A percentile compares a stretch with the other conserved stretches of the same genome.
phyloP scores from a whole-genome alignment of 2,113 vertebrate species.

The Sminthopsis crassicaudata region DNA sequence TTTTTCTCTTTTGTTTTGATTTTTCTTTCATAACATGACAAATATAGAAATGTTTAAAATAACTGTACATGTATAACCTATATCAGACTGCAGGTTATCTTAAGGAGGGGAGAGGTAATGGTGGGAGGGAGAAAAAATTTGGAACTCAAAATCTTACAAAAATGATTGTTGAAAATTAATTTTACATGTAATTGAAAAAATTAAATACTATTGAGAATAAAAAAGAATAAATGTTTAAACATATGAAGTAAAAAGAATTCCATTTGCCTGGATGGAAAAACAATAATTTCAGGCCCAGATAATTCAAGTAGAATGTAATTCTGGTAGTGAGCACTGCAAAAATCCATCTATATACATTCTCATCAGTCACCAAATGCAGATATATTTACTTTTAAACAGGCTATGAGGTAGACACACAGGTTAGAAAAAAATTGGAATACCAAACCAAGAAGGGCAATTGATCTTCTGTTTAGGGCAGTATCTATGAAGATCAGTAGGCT shows the following conservation, averaged over 20 bases:
- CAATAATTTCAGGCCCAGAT: not conserved
- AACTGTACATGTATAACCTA: too few species aligned
- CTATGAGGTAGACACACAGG: not conserved
- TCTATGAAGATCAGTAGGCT: not conserved
- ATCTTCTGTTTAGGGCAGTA: not conserved
- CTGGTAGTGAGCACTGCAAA: not conserved
- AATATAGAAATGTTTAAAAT: too few species aligned
- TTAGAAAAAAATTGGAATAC: not conserved
- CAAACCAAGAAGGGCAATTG: accelerated
- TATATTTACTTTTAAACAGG: not conserved
- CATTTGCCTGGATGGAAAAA: not conserved
- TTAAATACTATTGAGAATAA: too few species aligned
- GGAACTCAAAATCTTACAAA: too few species aligned
- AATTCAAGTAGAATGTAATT: not conserved
- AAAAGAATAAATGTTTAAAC: not conserved
- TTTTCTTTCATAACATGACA: too few species aligned
- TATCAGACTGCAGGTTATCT: too few species aligned
- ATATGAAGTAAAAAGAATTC: not conserved
- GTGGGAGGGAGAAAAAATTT: too few species aligned
- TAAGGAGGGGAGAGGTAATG: too few species aligned
- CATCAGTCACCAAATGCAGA: not conserved
- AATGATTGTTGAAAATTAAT: too few species aligned
- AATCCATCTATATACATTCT: accelerated
- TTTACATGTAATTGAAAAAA: too few species aligned
- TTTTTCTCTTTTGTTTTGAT: too few species aligned